Evolutionary conservation across 2,113 vertebrate genomes (phyloP).

Genomic region (Nanorana parkeri): DNA sequence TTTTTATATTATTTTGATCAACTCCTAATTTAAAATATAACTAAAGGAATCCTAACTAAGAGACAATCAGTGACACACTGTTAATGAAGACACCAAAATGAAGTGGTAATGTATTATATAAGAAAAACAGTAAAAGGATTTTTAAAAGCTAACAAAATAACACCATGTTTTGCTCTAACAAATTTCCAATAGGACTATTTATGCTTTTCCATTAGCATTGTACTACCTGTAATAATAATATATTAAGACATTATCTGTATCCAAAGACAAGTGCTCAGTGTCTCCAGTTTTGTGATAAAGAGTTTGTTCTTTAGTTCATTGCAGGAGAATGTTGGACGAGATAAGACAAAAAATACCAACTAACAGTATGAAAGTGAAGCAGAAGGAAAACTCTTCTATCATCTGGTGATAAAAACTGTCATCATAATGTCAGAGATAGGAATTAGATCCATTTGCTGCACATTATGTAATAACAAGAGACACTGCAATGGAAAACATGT

Average conservation of each 20-base stretch:
- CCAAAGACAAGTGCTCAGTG: slow-evolving; percentile 10
- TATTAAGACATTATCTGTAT: neutral
- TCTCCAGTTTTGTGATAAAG: neutral
- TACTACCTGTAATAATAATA: neutral
- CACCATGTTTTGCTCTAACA: neutral
- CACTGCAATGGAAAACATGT: too few relatives aligned
- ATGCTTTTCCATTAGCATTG: slow-evolving; percentile 1
- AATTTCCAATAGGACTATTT: slow-evolving; percentile 1
- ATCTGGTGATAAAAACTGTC: neutral
- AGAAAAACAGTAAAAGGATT: neutral
- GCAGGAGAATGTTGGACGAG: slow-evolving; percentile 6
- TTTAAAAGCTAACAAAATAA: neutral
- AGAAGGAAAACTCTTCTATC: slow-evolving; percentile 3
- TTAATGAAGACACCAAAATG: neutral
- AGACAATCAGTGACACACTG: neutral
- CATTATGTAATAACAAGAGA: too few relatives aligned
- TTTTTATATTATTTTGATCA: too few relatives aligned
- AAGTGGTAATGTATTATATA: neutral
- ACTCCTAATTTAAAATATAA: too few relatives aligned
- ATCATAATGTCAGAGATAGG: neutral
- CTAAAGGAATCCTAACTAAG: neutral
- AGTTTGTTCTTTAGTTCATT: neutral
- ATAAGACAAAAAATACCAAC: slow-evolving; percentile 16
- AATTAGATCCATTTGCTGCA: neutral
- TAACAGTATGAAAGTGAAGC: neutral